Conservation (phyloP, 2,888 invertebrate genomes). For the Gryllus longicercus region DNA sequence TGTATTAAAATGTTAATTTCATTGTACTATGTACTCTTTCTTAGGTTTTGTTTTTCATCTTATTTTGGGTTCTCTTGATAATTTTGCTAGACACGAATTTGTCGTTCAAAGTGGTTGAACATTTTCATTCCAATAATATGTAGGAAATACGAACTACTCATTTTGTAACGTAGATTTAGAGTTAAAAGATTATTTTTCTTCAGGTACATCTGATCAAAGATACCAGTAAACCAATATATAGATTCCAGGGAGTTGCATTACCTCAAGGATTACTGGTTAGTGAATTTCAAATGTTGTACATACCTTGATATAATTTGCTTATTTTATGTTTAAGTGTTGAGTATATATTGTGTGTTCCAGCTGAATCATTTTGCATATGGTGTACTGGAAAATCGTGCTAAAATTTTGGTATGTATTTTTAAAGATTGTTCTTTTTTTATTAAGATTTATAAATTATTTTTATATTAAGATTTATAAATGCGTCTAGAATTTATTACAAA, state of each 20-base stretch:
- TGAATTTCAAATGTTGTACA: background rate
- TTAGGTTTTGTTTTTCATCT: background rate
- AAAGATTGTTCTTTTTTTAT: too few relatives aligned
- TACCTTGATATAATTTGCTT: background rate
- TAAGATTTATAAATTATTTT: too few relatives aligned
- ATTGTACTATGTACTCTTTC: background rate
- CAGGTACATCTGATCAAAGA: slow-evolving; percentile 66
- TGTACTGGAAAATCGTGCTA: slow-evolving; percentile 70
- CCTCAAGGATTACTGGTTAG: slow-evolving; percentile 64
- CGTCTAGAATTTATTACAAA: too few relatives aligned
- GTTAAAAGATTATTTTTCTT: background rate
- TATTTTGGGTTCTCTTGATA: background rate
- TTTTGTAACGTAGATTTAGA: too few relatives aligned
- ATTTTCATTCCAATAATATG: background rate
- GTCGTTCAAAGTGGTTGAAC: background rate
- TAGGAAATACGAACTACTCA: too few relatives aligned
- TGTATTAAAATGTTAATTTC: background rate
- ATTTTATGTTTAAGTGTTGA: background rate
- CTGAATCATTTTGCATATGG: slow-evolving; percentile 77
- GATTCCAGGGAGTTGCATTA: slow-evolving; percentile 87
- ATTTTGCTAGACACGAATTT: background rate
- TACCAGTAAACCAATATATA: slow-evolving; percentile 62
- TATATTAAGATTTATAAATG: too few relatives aligned
- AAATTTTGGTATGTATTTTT: slow-evolving; percentile 54
- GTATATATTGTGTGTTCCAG: slow-evolving; percentile 40